Evolutionary conservation across 2,797 vertebrate genomes (phyloP).

Genomic region (Protonibea diacanthus): DNA sequence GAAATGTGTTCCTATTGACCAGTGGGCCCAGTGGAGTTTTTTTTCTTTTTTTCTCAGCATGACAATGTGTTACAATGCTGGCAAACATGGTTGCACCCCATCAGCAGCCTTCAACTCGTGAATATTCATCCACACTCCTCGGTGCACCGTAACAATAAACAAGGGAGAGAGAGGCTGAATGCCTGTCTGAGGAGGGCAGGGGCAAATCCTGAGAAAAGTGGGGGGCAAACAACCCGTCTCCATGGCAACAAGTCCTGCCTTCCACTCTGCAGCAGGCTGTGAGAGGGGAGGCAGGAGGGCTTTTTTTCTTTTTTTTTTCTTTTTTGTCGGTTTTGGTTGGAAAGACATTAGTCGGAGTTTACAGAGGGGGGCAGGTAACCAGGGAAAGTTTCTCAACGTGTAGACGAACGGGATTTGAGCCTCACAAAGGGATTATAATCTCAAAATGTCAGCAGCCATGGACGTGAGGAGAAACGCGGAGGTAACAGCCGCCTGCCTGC

Average conservation of each 20-base stretch:
- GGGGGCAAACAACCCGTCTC: slow-evolving; percentile 85
- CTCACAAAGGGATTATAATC: slow-evolving; percentile 82
- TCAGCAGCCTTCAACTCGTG: slow-evolving; percentile 56
- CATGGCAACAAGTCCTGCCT: slow-evolving; percentile 91
- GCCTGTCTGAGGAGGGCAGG: slow-evolving; percentile 65
- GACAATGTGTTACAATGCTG: slow-evolving; percentile 49
- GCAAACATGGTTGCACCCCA: slow-evolving; percentile 36
- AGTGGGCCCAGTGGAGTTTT: slow-evolving; percentile 17
- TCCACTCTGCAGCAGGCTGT: slow-evolving; percentile 78
- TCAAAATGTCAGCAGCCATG: slow-evolving; percentile 87
- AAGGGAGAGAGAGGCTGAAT: slow-evolving; percentile 67
- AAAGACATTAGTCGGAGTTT: slow-evolving; percentile 90
- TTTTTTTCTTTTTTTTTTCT: slow-evolving; percentile 27
- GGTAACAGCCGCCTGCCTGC: slow-evolving; percentile 83
- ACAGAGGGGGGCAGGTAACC: slow-evolving; percentile 88
- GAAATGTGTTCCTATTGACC: slow-evolving; percentile 28
- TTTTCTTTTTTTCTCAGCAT: not conserved
- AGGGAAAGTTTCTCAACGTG: slow-evolving; percentile 70
- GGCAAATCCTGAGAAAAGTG: slow-evolving; percentile 60
- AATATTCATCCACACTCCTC: slow-evolving; percentile 77
- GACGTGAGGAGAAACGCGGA: slow-evolving; percentile 84
- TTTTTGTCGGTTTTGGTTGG: slow-evolving; percentile 79
- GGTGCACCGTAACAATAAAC: slow-evolving; percentile 73
- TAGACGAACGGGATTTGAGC: slow-evolving; percentile 72
- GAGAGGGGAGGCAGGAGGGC: slow-evolving; percentile 80